Conservation (phyloP, 2,888 invertebrate species). For the Pemphredon lugubris region DNA sequence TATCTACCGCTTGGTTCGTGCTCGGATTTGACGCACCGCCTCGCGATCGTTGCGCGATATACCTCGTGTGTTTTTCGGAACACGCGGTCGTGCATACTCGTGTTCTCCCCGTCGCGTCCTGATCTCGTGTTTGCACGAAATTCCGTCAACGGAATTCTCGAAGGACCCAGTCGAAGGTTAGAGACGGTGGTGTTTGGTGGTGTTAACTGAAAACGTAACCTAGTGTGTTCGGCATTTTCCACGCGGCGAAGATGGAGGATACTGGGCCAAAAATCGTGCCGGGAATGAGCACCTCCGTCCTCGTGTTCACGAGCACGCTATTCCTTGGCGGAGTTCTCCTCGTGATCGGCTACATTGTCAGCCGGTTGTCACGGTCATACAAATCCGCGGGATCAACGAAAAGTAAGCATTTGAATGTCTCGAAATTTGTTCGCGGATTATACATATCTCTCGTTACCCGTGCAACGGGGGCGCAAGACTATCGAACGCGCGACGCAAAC, state of each 20-base stretch:
- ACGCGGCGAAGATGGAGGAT: conserved; percentile 57
- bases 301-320: conserved; percentile 43
- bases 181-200: neutral
- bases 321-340: conserved; percentile 61
- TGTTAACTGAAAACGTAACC: conserved; percentile 4
- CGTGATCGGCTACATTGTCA: conserved; percentile 60
- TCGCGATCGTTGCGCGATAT: conserved; percentile 50
- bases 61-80: conserved; percentile 55
- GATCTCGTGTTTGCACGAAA: conserved; percentile 7
- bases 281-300: conserved; percentile 35
- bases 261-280: conserved; percentile 35
- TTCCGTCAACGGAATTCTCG: conserved; percentile 14
- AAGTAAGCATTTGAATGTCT: conserved; percentile 58
- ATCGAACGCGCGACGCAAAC: too few species aligned
- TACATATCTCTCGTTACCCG: too few species aligned
- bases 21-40: conserved; percentile 50
- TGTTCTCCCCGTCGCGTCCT: conserved; percentile 33
- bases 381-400: conserved; percentile 52
- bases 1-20: conserved; percentile 32
- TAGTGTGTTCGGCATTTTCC: conserved; percentile 1
- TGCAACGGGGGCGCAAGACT: too few species aligned
- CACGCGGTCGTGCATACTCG: conserved; percentile 47
- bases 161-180: neutral
- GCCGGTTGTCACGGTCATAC: conserved; percentile 53
- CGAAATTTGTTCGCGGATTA: too few species aligned